Percentiles rank a stretch among this genome's conserved stretches.
These are phyloP conservation scores for Latrodectus hesperus DNA, from an alignment of 2,888 invertebrate genomes.

Conservation along the genomic window DNA sequence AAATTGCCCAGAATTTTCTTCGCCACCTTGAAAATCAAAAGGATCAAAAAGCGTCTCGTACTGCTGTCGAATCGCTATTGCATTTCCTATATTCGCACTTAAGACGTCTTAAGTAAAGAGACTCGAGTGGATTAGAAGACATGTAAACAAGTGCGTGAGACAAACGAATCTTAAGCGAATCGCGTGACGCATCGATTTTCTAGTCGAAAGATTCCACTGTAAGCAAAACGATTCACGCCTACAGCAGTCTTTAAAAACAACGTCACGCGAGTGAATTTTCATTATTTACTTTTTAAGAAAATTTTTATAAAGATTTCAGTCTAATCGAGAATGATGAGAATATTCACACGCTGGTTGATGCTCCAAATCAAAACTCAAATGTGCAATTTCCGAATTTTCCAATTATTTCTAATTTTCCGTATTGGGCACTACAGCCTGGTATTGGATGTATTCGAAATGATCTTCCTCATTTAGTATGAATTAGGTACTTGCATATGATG, in stretches of 20 bases:
- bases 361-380: neutral
- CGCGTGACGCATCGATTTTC: constrained; percentile 43
- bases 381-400: too few species aligned
- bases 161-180: constrained; percentile 11
- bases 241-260: constrained; percentile 22
- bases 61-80: constrained; percentile 8
- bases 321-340: neutral
- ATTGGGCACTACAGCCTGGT: too few species aligned
- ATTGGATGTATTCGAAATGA: too few species aligned
- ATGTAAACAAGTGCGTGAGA: constrained; percentile 34
- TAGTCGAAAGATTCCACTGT: constrained; percentile 25
- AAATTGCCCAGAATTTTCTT: neutral
- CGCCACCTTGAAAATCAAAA: neutral
- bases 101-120: constrained; percentile 29
- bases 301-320: neutral
- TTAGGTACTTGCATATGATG: too few species aligned
- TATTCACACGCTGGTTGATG: neutral
- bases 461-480: too few species aligned
- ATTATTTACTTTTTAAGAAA: neutral
- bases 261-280: constrained; percentile 39
- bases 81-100: constrained; percentile 14
- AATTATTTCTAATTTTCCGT: too few species aligned
- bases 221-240: constrained; percentile 47
- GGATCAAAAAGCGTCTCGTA: too few species aligned
- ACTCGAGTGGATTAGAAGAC: constrained; percentile 54